These are phyloP conservation scores for Odobenus rosmarus DNA, from an alignment of 2,113 vertebrate species.

Conservation along the genomic window DNA sequence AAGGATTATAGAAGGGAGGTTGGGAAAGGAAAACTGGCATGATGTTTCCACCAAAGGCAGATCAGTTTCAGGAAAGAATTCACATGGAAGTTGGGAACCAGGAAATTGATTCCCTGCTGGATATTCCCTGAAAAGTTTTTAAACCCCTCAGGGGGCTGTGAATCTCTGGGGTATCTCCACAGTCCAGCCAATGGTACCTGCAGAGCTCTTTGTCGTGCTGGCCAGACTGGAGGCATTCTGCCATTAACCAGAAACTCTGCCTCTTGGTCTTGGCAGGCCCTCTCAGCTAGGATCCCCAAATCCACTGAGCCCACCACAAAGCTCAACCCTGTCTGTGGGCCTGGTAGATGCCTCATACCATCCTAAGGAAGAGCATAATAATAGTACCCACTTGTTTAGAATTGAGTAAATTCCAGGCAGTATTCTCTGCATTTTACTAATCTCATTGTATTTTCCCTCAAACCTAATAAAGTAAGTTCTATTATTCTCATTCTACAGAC, in stretches of 20 bases:
- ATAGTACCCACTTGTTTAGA: not conserved
- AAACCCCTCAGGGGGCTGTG: not conserved
- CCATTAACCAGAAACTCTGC: not conserved
- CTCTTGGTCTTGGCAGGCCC: not conserved
- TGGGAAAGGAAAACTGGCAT: not conserved
- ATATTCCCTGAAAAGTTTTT: not conserved
- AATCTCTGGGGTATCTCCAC: not conserved
- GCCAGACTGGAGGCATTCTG: not conserved
- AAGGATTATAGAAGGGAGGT: not conserved
- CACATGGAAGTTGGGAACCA: not conserved
- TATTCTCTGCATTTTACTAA: not conserved
- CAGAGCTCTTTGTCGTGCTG: not conserved
- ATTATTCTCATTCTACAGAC: not conserved
- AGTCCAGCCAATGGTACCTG: rapidly evolving
- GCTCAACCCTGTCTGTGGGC: not conserved
- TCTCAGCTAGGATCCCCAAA: not conserved
- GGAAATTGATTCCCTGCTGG: not conserved
- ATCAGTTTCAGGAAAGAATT: not conserved
- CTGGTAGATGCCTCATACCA: not conserved
- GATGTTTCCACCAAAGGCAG: not conserved
- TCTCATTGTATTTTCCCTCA: not conserved
- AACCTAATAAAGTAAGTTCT: not conserved
- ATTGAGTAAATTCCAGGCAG: not conserved
- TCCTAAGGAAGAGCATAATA: not conserved
- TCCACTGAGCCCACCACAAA: not conserved